Evolutionary conservation across 2,888 invertebrate genomes (phyloP), one percentile per base, ranked within the genome.

Genomic region (Aspidiotus destructor): DNA sequence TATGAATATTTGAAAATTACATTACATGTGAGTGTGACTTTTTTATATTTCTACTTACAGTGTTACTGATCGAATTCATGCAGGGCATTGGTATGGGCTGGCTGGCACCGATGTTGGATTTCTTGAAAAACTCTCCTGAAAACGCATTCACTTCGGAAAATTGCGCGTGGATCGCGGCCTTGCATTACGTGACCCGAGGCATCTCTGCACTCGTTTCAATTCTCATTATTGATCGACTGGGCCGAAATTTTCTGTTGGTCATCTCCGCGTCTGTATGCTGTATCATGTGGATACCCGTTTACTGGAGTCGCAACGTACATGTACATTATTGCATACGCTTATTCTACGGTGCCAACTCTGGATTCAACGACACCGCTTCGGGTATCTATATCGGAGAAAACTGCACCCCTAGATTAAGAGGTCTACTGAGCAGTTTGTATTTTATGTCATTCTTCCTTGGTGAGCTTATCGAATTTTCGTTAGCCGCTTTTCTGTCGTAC

Each of bases 351-450:
- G 41, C 72, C 11, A 67, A 72, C 3, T 71, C 73, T 71, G 73
- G 73, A 3, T 68, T 71, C 16, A 71, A 71, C 8, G 73, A 73
- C 55, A 72, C 72, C 10, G 70, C 70, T 7, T 70, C 71, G 7
- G 72, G 72, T 10, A 54, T 72, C 40, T 73, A 73, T 60, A 69
- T 73, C 1, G 73, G 70, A 11, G 73, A 73, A 70, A 61, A 61
- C 41, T 41, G 61, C 16, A 15, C 61, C 7, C 15, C 61, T n/a
- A 41, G 44, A 41, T n/a, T 61, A 15, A 28, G 42, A 7, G 61
- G 61, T 41, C 1, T 41, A 13, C 16, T 61, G 7, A 8, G 9
- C 42, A 61, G 9, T 13, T n/a, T 61, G 7, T n/a, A 15, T n/a
- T 15, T 8, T 11, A n/a, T 61, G 15, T 61, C 16, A 10, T 61